Conservation (phyloP, 2,888 invertebrate species). For the Coelopa pilipes region DNA sequence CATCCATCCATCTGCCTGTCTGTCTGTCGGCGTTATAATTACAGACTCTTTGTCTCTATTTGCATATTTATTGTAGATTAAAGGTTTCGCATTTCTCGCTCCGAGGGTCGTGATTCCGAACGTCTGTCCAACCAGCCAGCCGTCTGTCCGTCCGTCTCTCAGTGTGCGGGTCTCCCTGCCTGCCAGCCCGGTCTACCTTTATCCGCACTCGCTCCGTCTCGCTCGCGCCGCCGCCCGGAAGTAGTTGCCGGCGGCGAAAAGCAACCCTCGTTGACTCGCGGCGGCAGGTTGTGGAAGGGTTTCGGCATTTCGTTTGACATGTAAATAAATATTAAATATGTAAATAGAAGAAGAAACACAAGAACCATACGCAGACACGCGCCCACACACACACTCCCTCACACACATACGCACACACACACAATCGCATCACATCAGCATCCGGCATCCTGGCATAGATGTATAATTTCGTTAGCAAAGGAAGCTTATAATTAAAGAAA, state of each 20-base stretch:
- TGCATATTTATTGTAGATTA: constrained; percentile 43
- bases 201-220: neutral
- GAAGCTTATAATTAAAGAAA: too few species aligned
- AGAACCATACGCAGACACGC: neutral
- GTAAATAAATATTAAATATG: neutral
- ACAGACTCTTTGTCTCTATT: constrained; percentile 36
- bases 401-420: too few species aligned
- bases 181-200: constrained; percentile 30
- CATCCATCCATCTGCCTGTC: too few species aligned
- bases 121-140: neutral
- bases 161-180: constrained; percentile 13
- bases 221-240: too few species aligned
- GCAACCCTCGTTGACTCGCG: too few species aligned
- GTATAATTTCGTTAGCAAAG: too few species aligned
- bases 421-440: too few species aligned
- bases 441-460: too few species aligned
- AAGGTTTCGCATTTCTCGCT: constrained; percentile 28
- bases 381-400: too few species aligned
- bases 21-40: constrained; percentile 27
- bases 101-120: neutral
- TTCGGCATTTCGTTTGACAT: neutral
- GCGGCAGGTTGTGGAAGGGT: neutral
- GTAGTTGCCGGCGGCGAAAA: too few species aligned
- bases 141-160: neutral
- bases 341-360: neutral